Evolutionary conservation across 2,797 vertebrate genomes (phyloP), one percentile per base, ranked within the genome.

Genomic region (Chromobotia macracanthus): DNA sequence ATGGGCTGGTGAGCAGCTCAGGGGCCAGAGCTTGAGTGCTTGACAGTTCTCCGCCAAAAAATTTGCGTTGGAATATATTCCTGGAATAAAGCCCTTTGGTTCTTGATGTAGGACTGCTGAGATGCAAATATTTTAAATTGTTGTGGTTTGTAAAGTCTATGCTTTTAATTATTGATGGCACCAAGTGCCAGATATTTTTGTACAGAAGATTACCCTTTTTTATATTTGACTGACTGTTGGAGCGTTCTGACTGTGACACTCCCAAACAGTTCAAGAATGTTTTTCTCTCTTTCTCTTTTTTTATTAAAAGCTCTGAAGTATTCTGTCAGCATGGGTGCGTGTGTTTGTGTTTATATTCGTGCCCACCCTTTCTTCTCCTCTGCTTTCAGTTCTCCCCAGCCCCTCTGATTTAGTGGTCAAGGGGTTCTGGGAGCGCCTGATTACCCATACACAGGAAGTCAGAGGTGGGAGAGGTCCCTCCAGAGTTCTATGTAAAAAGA

Each of bases 381-480:
- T 50, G 67, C 31, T 15, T 77, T 64, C 28, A 53, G 76, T 78
- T 31, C 46, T 55, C 51, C 51, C 35, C 48, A 41, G 38, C 55
- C 35, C 80, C 84, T 64, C 86, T 82, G 65, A 87, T 91, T 87
- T 85, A 79, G 61, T 85, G 74, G 73, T 76, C 25, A 69, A 82
- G 82, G 38, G 84, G 75, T 87, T 87, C 91, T 93, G 92, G 82
- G 83, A 68, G 86, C 72, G 86, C 87, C 90, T 92, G 92, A 94
- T 94, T 92, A 92, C 86, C 86, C 79, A 38, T 82, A 65, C 88
- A 87, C 88, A 92, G 92, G 92, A 94, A 91, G 89, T 90, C 60
- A 83, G 87, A 86, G 73, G 75, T 89, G 90, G 92, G 91, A 92
- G 91, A 89, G 92, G 90, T 91, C 86, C 86, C 79, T 76, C 82